Percentiles rank a stretch among this genome's conserved stretches.
phyloP scores from a whole-genome alignment of 1,140 invertebrate species.

The Cylas formicarius region DNA sequence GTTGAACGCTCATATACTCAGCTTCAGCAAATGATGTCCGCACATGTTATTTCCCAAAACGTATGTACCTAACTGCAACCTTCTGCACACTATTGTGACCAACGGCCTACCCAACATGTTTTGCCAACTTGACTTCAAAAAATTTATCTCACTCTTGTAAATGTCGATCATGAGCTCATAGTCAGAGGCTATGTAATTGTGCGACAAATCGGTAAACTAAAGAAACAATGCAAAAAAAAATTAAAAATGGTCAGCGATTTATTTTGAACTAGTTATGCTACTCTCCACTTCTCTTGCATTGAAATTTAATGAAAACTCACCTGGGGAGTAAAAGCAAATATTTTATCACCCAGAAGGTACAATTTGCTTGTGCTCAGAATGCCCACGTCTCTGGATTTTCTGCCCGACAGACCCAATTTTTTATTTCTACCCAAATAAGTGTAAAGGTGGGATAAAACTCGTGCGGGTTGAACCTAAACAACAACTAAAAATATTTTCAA shows the following conservation, averaged over 20 bases:
- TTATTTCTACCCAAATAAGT: conserved; percentile 92
- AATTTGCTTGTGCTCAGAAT: conserved; percentile 98
- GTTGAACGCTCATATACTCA: too few species aligned
- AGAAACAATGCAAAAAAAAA: conserved; percentile 19
- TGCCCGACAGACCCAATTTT: conserved; percentile 85
- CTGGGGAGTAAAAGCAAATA: conserved; percentile 98
- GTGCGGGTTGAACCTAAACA: conserved; percentile 65
- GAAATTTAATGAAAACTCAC: conserved; percentile 51
- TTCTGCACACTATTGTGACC: conserved; percentile 81
- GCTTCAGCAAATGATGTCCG: not conserved
- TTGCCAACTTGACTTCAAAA: conserved; percentile 93
- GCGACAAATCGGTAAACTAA: conserved; percentile 91
- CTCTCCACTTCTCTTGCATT: too few species aligned
- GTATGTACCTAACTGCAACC: conserved; percentile 82
- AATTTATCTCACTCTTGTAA: conserved; percentile 93
- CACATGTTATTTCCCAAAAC: not conserved
- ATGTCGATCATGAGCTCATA: conserved; percentile 95
- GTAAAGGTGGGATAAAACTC: conserved; percentile 90
- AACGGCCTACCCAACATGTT: conserved; percentile 86
- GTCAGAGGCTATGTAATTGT: conserved; percentile 95
- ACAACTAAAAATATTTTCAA: conserved; percentile 1
- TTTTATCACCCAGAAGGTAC: conserved; percentile 90
- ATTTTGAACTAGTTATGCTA: too few species aligned
- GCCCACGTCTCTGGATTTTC: conserved; percentile 92
- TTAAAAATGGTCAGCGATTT: too few species aligned